Evolutionary conservation across 2,113 vertebrate species (phyloP).

Genomic region (Pachycephala philippinensis): DNA sequence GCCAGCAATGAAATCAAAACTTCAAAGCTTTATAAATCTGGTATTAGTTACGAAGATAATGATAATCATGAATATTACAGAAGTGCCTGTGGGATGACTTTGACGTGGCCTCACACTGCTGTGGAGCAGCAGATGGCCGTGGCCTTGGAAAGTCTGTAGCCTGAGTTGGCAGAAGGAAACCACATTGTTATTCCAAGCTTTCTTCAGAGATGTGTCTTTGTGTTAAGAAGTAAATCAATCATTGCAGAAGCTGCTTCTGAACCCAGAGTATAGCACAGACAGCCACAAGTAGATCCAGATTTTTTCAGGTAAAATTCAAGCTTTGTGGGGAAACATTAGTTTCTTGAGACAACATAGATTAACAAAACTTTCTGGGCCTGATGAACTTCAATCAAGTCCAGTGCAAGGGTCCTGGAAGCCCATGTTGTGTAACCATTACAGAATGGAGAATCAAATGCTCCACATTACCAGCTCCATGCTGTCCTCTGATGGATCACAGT

Average conservation of each 20-base stretch:
- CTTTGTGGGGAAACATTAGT: background rate
- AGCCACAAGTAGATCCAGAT: background rate
- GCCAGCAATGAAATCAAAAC: background rate
- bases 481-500: background rate
- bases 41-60: slow-evolving; percentile 14
- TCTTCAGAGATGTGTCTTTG: background rate
- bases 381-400: background rate
- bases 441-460: background rate
- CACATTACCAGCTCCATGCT: background rate
- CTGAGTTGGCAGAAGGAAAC: background rate
- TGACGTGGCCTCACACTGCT: background rate
- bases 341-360: background rate
- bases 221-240: background rate
- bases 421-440: background rate
- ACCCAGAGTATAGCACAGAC: background rate
- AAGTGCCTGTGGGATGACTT: background rate
- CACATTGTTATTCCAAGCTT: background rate
- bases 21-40: slow-evolving; percentile 7
- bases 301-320: background rate
- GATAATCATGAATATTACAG: background rate
- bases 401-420: background rate
- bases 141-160: background rate
- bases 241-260: background rate
- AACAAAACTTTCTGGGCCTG: background rate
- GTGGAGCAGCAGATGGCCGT: background rate